Conservation (phyloP, 2,113 vertebrate species). For the Otus sunia region DNA sequence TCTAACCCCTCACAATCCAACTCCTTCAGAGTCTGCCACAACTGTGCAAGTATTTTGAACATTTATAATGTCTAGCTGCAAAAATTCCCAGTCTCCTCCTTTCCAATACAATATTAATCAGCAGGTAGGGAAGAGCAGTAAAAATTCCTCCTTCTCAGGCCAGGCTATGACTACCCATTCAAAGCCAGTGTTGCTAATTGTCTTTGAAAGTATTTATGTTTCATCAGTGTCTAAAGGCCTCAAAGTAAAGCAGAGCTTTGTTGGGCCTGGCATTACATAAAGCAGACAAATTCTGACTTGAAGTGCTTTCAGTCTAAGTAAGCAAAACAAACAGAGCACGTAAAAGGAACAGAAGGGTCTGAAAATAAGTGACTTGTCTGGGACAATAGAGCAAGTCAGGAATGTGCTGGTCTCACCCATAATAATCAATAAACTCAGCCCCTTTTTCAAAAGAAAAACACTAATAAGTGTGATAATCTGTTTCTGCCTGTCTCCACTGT, state of each 20-base stretch:
- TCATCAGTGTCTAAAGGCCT: neutral
- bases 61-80: neutral
- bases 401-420: neutral
- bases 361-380: neutral
- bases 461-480: neutral
- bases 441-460: neutral
- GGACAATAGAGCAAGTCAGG: neutral
- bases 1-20: neutral
- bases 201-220: neutral
- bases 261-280: neutral
- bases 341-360: neutral
- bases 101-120: neutral
- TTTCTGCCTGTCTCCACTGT: neutral
- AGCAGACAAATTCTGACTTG: neutral
- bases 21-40: neutral
- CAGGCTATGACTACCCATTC: neutral
- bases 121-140: neutral
- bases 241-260: neutral
- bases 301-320: neutral
- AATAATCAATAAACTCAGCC: neutral
- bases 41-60: neutral
- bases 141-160: neutral
- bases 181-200: neutral
- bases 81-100: neutral
- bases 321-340: neutral